Conservation (phyloP, 2,113 vertebrate genomes). For the Entomyzon cyanotis region DNA sequence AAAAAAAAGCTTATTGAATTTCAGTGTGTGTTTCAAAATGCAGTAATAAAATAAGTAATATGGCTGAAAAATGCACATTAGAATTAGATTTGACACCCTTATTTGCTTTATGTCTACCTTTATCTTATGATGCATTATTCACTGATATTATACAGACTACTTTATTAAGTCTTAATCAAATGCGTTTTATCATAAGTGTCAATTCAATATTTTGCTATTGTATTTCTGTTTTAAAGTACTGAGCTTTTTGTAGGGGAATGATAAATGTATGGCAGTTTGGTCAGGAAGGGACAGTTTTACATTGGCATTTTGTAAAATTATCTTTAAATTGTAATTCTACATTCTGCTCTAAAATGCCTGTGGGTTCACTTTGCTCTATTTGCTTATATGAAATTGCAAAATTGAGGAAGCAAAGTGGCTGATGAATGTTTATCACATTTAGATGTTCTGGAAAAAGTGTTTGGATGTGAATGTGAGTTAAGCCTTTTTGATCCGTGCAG, state of each 20-base stretch:
- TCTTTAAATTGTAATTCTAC: neutral
- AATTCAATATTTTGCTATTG: conserved; percentile 70
- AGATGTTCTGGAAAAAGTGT: neutral
- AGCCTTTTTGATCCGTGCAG: neutral
- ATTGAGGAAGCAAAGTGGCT: neutral
- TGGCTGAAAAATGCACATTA: conserved; percentile 86
- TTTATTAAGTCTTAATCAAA: conserved; percentile 86
- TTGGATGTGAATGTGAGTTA: neutral
- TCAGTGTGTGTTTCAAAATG: conserved; percentile 74
- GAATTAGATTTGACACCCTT: conserved; percentile 91
- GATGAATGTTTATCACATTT: neutral
- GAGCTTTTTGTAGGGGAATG: conserved; percentile 60
- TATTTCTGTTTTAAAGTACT: conserved; percentile 71
- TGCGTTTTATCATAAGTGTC: conserved; percentile 76
- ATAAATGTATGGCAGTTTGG: conserved; percentile 22
- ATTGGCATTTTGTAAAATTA: conserved; percentile 25
- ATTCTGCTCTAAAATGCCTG: neutral
- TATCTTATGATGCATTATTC: conserved; percentile 90
- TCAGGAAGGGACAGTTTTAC: conserved; percentile 42
- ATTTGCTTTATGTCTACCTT: conserved; percentile 90
- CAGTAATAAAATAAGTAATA: conserved; percentile 81
- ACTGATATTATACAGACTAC: conserved; percentile 81
- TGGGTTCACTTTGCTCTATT: neutral
- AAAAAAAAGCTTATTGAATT: conserved; percentile 55
- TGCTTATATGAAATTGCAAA: neutral